A percentile compares a stretch with the other conserved stretches of the same genome.
These are phyloP conservation scores for Danionella cerebrum DNA, from an alignment of 2,113 vertebrate genomes.

Conservation along the genomic window DNA sequence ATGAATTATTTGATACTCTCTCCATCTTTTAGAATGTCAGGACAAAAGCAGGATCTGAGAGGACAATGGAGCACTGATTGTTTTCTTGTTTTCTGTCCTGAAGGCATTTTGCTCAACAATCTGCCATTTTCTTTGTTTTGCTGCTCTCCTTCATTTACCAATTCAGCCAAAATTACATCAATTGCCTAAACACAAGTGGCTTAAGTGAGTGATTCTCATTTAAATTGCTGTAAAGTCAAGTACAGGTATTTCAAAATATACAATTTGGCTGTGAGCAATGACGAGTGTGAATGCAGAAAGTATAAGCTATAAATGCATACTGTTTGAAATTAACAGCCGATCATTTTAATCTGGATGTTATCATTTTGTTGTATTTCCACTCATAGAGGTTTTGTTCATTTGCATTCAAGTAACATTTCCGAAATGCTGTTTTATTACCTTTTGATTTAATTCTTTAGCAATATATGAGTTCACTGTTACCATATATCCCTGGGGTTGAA, in stretches of 20 bases:
- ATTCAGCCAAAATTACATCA: neutral
- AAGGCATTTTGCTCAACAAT: neutral
- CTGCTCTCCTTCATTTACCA: neutral
- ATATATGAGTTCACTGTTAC: neutral
- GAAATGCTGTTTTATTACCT: neutral
- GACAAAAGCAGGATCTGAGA: neutral
- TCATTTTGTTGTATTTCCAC: neutral
- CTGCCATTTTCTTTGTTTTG: conserved; percentile 10
- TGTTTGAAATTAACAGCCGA: neutral
- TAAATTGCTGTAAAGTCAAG: neutral
- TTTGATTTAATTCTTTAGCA: neutral
- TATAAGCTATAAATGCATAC: neutral
- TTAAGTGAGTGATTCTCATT: neutral
- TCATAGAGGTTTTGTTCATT: neutral
- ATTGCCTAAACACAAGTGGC: neutral
- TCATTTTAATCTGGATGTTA: neutral
- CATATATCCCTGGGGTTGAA: neutral
- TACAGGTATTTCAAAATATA: neutral
- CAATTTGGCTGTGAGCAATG: neutral
- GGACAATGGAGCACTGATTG: neutral
- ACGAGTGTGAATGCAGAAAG: neutral
- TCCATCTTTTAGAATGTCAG: neutral
- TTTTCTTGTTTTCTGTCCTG: neutral
- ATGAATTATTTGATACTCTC: conserved; percentile 25
- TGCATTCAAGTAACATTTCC: neutral